Base-by-base conservation (phyloP, 1,140 invertebrate species). In the Coptotermes formosanus region DNA sequence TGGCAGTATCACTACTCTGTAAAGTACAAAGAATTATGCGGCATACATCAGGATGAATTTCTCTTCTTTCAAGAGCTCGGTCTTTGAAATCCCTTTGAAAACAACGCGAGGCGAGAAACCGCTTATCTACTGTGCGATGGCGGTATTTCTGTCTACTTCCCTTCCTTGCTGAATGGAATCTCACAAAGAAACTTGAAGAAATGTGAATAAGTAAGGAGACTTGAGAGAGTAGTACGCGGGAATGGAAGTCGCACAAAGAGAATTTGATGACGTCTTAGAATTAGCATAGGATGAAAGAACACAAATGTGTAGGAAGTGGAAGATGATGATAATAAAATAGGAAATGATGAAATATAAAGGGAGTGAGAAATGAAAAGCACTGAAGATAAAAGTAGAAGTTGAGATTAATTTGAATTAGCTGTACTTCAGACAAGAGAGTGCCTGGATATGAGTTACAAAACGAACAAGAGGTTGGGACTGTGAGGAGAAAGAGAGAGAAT, bases 171-270 rank as follows among this genome's bases (percentile, higher is more conserved):
- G 9, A 75, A 30, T 30, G n/a, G 64, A 14, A 75, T 6, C 64
- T 25, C n/a, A 75, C 64, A 75, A 75, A 75, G 64, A 30, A 75
- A 75, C 64, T 75, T 75, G 64, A 75, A 75, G 64, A 75, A 75
- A 75, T 75, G 30, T 75, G 64, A 75, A 75, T 75, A 75, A 75
- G 64, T 75, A 30, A 75, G 64, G n/a, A 75, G 19, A 6, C 64
- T 75, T 30, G n/a, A 8, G 19, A 19, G 64, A 30, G 25, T n/a
- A 30, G 59, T 23, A 64, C 7, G 59, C 2, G 7, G 64, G 25
- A 30, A 6, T 75, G 9, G 14, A 75, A 75, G 64, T 11, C 25
- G 7, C 64, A 75, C n/a, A 30, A 75, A 75, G 64, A 30, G 64
- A 75, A 75, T 75, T 75, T 9, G 14, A 75, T 75, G 25, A 75